Evolutionary conservation across 2,888 invertebrate species (phyloP).

Genomic region (Helicoverpa assulta): DNA sequence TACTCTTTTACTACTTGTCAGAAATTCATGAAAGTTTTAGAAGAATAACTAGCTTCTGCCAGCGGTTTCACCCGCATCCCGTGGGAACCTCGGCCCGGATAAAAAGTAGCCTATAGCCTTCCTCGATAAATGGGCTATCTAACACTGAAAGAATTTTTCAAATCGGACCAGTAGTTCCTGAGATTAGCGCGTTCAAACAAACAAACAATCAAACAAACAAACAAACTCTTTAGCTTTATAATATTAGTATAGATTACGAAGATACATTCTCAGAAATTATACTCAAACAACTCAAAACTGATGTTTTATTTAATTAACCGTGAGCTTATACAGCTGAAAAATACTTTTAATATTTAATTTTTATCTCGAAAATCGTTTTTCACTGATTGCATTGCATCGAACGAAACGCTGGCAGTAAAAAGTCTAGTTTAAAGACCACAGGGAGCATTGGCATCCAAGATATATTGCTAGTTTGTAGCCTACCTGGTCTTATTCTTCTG

Average conservation of each 20-base stretch:
- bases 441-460: slow-evolving; percentile 47
- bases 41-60: too few species aligned
- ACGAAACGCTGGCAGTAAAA: slow-evolving; percentile 55
- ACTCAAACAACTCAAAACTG: neutral
- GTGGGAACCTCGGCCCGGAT: too few species aligned
- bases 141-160: too few species aligned
- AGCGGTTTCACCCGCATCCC: too few species aligned
- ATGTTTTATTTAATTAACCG: neutral
- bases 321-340: neutral
- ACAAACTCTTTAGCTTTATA: too few species aligned
- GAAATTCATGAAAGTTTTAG: slow-evolving; percentile 15
- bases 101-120: too few species aligned
- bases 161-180: too few species aligned
- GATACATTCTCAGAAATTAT: neutral
- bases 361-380: slow-evolving; percentile 32
- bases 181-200: too few species aligned
- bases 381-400: slow-evolving; percentile 56
- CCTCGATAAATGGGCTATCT: too few species aligned
- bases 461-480: slow-evolving; percentile 29
- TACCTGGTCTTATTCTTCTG: slow-evolving; percentile 11
- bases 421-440: slow-evolving; percentile 51
- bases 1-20: slow-evolving; percentile 10
- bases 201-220: too few species aligned
- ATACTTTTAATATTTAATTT: slow-evolving; percentile 18
- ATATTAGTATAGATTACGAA: too few species aligned